phyloP scores from a whole-genome alignment of 2,888 invertebrate species.

The Seira sanloemensis region DNA sequence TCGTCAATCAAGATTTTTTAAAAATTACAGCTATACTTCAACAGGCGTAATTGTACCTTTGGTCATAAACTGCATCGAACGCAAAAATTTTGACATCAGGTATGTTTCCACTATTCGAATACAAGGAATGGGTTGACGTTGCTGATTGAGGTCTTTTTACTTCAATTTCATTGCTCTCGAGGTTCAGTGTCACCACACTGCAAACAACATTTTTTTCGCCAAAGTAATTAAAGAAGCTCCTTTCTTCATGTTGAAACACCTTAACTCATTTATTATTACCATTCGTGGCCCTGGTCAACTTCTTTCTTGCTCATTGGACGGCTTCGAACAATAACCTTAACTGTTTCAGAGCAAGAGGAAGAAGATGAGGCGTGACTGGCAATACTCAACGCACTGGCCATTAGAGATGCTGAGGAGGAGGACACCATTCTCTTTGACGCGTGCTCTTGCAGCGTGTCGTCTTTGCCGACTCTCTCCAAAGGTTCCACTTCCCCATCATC shows the following conservation, averaged over 20 bases:
- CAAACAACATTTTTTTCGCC: conserved; percentile 62
- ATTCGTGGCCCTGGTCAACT: conserved; percentile 82
- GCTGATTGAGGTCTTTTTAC: conserved; percentile 85
- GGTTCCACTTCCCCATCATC: conserved; percentile 21
- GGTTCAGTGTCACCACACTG: conserved; percentile 87
- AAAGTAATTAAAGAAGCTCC: background rate
- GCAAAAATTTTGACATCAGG: conserved; percentile 87
- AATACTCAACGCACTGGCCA: background rate
- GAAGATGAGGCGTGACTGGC: conserved; percentile 5
- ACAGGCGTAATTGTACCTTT: conserved; percentile 78
- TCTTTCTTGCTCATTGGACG: conserved; percentile 95
- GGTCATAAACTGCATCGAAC: conserved; percentile 98
- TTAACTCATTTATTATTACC: too few relatives aligned
- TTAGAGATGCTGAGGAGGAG: background rate
- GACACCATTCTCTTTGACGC: background rate
- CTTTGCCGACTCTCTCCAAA: conserved; percentile 4
- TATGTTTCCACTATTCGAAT: conserved; percentile 56
- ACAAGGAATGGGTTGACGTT: conserved; percentile 52
- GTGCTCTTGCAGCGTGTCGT: background rate
- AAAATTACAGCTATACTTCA: background rate
- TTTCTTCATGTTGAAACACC: too few relatives aligned
- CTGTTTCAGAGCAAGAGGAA: conserved; percentile 81
- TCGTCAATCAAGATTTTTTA: too few relatives aligned
- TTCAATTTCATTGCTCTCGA: conserved; percentile 92
- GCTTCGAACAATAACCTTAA: conserved; percentile 97